Conservation (phyloP, 2,888 invertebrate species). For the Oasisia sp. region DNA sequence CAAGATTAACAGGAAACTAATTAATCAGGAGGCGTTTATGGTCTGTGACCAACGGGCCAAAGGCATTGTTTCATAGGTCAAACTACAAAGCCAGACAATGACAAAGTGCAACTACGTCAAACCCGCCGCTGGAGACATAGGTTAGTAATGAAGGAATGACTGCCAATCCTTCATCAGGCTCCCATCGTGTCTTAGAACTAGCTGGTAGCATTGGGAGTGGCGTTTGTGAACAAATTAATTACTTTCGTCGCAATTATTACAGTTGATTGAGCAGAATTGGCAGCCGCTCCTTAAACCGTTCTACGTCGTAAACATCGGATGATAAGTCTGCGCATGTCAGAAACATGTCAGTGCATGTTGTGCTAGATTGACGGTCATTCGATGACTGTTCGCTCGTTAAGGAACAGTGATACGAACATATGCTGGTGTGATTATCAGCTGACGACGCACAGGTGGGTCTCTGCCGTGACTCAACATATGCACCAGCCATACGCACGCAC, state of each 20-base stretch:
- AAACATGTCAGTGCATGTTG: neutral
- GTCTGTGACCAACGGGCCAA: neutral
- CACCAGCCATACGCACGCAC: neutral
- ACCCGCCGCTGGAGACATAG: neutral
- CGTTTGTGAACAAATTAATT: neutral
- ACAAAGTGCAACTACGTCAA: neutral
- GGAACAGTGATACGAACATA: neutral
- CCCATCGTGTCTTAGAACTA: neutral
- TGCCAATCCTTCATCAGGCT: neutral
- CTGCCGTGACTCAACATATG: neutral
- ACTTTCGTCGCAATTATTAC: neutral
- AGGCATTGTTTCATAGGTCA: neutral
- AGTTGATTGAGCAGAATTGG: neutral
- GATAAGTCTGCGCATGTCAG: constrained; percentile 9
- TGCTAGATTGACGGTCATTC: neutral
- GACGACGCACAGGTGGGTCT: neutral
- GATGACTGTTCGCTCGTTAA: neutral
- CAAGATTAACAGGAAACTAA: constrained; percentile 4
- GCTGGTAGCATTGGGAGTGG: neutral
- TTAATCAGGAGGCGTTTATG: neutral
- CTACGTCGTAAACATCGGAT: neutral
- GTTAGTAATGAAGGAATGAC: neutral
- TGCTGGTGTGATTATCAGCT: neutral
- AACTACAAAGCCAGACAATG: neutral
- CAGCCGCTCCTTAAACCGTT: neutral